Conservation (phyloP, 2,797 vertebrate species). For the Centroberyx gerrardi region DNA sequence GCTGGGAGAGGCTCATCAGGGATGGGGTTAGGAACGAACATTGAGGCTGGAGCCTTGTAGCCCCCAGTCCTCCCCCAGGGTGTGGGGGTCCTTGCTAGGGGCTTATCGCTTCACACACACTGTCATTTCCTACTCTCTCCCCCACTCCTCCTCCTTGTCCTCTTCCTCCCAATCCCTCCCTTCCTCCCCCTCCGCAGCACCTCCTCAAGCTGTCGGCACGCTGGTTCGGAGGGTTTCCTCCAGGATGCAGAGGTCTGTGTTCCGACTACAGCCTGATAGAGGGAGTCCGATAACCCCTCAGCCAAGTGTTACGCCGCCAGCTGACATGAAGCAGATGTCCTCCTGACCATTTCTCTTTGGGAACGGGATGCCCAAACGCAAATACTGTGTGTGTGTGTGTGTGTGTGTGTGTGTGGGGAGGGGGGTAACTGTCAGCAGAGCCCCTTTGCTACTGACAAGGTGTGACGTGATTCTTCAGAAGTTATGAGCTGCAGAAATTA, state of each 20-base stretch:
- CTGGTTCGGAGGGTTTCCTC: conserved; percentile 73
- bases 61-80: conserved; percentile 67
- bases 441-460: conserved; percentile 28
- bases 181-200: conserved; percentile 44
- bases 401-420: no score
- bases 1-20: conserved; percentile 57
- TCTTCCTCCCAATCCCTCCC: conserved; percentile 32
- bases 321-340: conserved; percentile 86
- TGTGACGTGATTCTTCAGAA: conserved; percentile 42
- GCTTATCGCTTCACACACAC: conserved; percentile 75
- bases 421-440: conserved; percentile 42
- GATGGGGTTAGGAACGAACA: conserved; percentile 46
- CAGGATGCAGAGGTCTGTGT: conserved; percentile 78
- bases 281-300: conserved; percentile 79
- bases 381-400: no score
- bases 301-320: conserved; percentile 73
- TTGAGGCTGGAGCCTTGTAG: conserved; percentile 73
- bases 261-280: conserved; percentile 77
- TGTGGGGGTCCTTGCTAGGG: conserved; percentile 61
- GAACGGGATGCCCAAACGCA: conserved; percentile 67
- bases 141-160: conserved; percentile 33
- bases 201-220: conserved; percentile 78
- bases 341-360: conserved; percentile 78
- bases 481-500: conserved; percentile 25
- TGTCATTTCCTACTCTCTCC: conserved; percentile 73